phyloP scores from a whole-genome alignment of 2,888 invertebrate species.

The Tipula vernalis region DNA sequence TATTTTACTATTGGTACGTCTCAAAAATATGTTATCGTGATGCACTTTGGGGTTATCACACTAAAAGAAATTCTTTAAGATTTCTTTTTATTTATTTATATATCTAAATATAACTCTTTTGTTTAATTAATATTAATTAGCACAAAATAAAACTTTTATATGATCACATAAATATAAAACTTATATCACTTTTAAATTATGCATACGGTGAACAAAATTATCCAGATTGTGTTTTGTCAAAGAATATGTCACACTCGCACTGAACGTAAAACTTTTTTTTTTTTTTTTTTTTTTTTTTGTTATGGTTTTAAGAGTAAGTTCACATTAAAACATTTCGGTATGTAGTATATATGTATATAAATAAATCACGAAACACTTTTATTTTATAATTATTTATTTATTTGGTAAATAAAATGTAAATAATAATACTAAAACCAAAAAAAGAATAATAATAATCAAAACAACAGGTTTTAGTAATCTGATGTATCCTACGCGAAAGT shows the following conservation, averaged over 20 bases:
- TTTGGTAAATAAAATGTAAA: not conserved
- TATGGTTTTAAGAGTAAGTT: not conserved
- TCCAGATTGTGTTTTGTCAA: not conserved
- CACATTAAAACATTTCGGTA: not conserved
- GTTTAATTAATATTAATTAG: not conserved
- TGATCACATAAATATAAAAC: not conserved
- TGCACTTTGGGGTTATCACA: not conserved
- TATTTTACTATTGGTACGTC: not conserved
- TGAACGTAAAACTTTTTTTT: too few species aligned
- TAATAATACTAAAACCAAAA: not conserved
- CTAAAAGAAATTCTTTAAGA: not conserved
- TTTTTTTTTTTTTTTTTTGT: too few species aligned
- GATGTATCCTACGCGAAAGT: conserved; percentile 10
- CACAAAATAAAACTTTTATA: not conserved
- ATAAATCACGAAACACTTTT: not conserved
- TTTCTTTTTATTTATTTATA: not conserved
- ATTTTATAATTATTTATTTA: not conserved
- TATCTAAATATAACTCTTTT: not conserved
- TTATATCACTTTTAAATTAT: not conserved
- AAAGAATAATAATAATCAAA: conserved; percentile 4
- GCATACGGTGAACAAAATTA: not conserved
- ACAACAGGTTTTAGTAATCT: not conserved
- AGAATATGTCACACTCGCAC: not conserved
- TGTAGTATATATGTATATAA: too few species aligned
- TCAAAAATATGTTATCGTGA: not conserved